Conservation (phyloP, 2,113 vertebrate genomes). For the Actinemys pallida region DNA sequence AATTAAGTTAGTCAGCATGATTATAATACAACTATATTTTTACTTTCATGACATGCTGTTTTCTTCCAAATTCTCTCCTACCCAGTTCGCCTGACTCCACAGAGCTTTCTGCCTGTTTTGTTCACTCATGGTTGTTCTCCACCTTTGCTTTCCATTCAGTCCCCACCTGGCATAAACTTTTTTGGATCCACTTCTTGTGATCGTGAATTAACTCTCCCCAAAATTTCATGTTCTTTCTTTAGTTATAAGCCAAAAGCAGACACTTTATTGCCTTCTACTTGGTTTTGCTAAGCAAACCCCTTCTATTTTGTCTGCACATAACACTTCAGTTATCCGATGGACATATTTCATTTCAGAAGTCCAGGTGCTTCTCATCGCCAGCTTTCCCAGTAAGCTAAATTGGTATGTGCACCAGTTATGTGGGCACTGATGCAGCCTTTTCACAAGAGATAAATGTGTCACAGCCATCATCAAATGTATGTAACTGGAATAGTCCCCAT, state of each 20-base stretch:
- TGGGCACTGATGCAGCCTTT: neutral
- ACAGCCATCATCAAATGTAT: neutral
- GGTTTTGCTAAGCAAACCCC: neutral
- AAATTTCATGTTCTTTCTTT: neutral
- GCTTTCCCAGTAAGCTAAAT: neutral
- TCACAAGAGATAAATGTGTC: neutral
- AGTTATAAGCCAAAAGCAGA: neutral
- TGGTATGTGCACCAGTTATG: neutral
- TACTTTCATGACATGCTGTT: neutral
- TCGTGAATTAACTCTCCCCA: neutral
- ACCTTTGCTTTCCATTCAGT: neutral
- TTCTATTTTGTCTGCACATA: neutral
- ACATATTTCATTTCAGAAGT: neutral
- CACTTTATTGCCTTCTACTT: neutral
- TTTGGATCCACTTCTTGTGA: neutral
- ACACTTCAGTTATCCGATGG: neutral
- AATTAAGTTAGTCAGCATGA: neutral
- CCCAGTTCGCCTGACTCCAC: neutral
- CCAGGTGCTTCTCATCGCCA: neutral
- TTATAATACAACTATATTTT: neutral
- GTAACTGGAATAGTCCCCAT: neutral
- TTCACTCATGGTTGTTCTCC: neutral
- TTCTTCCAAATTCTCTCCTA: neutral
- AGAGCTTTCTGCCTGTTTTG: neutral
- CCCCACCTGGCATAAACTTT: neutral